Conservation (phyloP, 2,888 invertebrate species). For the Bimastos eiseni region DNA sequence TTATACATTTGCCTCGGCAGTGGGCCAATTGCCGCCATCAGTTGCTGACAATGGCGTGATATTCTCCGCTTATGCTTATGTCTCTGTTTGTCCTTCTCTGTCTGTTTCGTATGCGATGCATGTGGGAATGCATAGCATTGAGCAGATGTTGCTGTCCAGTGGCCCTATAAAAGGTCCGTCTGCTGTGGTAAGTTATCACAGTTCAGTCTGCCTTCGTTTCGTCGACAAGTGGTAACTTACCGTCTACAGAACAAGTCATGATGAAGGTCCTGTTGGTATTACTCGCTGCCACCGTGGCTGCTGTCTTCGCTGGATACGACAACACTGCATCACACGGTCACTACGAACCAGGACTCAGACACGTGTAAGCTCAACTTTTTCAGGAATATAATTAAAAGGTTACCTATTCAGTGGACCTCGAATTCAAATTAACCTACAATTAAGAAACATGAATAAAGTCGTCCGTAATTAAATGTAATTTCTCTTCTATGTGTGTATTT, state of each 20-base stretch:
- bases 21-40: no score
- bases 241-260: not conserved
- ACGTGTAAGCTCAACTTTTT: not conserved
- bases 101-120: not conserved
- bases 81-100: not conserved
- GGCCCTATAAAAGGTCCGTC: not conserved
- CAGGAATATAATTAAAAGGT: no score
- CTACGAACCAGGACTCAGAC: constrained; percentile 22
- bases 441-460: no score
- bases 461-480: no score
- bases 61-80: not conserved
- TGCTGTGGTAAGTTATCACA: not conserved
- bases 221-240: not conserved
- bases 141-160: not conserved
- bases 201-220: not conserved
- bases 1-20: no score
- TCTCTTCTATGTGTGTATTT: no score
- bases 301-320: constrained; percentile 16
- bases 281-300: not conserved
- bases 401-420: no score
- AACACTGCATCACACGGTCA: not conserved
- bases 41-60: no score
- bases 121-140: not conserved
- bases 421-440: no score
- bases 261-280: constrained; percentile 15